Evolutionary conservation across 2,888 invertebrate genomes (phyloP), one percentile per base, ranked within the genome.

Genomic region (Agapetus fuscipes): DNA sequence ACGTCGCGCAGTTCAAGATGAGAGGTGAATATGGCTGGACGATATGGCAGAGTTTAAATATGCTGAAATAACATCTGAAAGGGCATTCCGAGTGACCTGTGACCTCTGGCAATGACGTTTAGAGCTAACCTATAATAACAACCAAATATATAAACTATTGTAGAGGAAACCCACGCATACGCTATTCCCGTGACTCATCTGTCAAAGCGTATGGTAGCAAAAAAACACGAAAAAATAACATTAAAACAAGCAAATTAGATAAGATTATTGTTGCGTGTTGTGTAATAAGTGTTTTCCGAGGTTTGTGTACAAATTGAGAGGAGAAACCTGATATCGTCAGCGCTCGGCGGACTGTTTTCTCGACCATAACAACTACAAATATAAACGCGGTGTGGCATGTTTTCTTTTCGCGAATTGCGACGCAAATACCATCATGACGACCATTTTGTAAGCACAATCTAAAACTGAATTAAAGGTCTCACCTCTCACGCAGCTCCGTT

Each of bases 401-500:
- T n/a, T n/a, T n/a, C n/a, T n/a, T n/a, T n/a, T n/a, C n/a, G n/a
- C n/a, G n/a, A n/a, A n/a, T n/a, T n/a, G n/a, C n/a, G n/a, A n/a
- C n/a, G n/a, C n/a, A n/a, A n/a, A n/a, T n/a, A n/a, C n/a, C n/a
- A n/a, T n/a, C n/a, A n/a, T 9, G 7, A 38, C 26, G 13, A 13
- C 13, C 13, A 17, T 28, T 30, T 32, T 13, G 31, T 16, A 11
- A n/a, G n/a, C n/a, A n/a, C n/a, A n/a, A n/a, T n/a, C n/a, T n/a
- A n/a, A n/a, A n/a, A n/a, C n/a, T n/a, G n/a, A n/a, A n/a, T n/a
- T n/a, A n/a, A 14, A 17, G 10, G 15, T 52, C 63, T 71, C 65
- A 78, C 78, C 79, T 76, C 70, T 71, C 71, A 62, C 72, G 74
- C 70, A 70, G 60, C 67, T 67, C 60, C 64, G 71, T 71, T 62